phyloP scores from a whole-genome alignment of 2,888 invertebrate genomes.

The Pristionchus exspectatus region DNA sequence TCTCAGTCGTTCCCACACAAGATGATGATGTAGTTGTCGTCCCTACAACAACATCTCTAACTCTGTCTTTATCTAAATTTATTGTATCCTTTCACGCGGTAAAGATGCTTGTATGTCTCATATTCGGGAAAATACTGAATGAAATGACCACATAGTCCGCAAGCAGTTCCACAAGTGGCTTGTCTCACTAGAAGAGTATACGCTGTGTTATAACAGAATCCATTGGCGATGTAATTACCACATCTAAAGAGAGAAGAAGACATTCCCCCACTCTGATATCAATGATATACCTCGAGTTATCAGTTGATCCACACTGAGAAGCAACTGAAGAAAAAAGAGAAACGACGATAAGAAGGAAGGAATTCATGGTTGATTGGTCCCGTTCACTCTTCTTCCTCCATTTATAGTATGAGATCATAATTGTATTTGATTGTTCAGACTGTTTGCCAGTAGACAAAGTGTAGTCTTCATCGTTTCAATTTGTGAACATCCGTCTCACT shows the following conservation, averaged over 20 bases:
- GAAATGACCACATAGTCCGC: constrained; percentile 1
- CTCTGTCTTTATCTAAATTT: too few species aligned
- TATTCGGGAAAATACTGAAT: too few species aligned
- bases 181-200: not conserved
- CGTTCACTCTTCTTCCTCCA: not conserved
- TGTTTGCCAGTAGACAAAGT: not conserved
- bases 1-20: not conserved
- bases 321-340: not conserved
- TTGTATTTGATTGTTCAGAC: constrained; percentile 1
- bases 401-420: not conserved
- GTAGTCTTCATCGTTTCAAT: not conserved
- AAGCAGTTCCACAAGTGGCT: not conserved
- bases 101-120: too few species aligned
- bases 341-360: not conserved
- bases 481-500: not conserved
- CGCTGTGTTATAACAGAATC: not conserved
- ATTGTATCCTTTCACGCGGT: too few species aligned
- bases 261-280: not conserved
- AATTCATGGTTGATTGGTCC: not conserved
- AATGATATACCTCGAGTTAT: not conserved
- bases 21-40: not conserved
- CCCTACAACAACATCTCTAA: not conserved
- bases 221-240: not conserved
- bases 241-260: not conserved
- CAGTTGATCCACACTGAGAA: not conserved